Conservation (phyloP, 2,888 invertebrate species). For the Orthosia gracilis region DNA sequence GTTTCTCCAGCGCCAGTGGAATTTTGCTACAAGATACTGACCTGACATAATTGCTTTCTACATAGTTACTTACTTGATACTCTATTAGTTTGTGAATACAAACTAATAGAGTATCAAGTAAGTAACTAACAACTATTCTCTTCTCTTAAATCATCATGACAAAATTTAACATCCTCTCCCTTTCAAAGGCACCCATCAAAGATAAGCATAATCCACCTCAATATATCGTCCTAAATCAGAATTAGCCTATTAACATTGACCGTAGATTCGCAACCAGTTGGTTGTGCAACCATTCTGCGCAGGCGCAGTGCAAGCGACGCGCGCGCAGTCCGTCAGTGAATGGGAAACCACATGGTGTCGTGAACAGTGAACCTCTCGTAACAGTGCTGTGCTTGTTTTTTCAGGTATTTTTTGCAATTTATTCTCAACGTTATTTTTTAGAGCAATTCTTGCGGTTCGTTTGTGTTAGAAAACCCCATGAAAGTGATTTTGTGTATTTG, state of each 20-base stretch:
- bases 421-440: constrained; percentile 35
- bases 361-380: constrained; percentile 61
- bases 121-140: too few species aligned
- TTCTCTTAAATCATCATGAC: background rate
- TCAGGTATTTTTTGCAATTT: constrained; percentile 57
- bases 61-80: background rate
- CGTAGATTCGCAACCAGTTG: constrained; percentile 63
- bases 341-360: constrained; percentile 64
- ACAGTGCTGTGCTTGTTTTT: constrained; percentile 61
- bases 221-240: constrained; percentile 62
- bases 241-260: constrained; percentile 78
- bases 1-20: too few species aligned
- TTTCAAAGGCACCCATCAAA: background rate
- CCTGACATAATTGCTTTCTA: background rate
- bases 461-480: constrained; percentile 19
- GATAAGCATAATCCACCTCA: background rate
- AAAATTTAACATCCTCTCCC: background rate
- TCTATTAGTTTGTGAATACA: background rate
- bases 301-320: constrained; percentile 61
- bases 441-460: constrained; percentile 15
- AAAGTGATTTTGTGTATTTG: constrained; percentile 35
- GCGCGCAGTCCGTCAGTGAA: constrained; percentile 67
- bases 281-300: constrained; percentile 59
- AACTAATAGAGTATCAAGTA: too few species aligned
- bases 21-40: background rate